Evolutionary conservation across 2,113 vertebrate genomes (phyloP), one percentile per base, ranked within the genome.

Genomic region (Nestor notabilis): DNA sequence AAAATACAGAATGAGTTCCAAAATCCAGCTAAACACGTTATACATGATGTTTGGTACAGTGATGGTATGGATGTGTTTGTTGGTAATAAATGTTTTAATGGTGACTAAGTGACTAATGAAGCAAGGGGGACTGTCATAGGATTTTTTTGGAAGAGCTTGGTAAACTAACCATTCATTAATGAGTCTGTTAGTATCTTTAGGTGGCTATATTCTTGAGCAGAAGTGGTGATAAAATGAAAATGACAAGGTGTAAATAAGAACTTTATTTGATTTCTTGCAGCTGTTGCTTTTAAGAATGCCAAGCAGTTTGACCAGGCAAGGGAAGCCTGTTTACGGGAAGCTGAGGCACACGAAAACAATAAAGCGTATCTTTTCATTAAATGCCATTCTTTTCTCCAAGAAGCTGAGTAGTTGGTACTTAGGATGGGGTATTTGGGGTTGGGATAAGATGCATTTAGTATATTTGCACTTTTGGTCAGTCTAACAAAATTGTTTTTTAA

Each of bases 271-370:
- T 96, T 79, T 88, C 9, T 97, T 98, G 82, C 92, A 99, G 99
- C 99, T 95, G 99, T 99, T 97, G 99, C 99, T 96, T 99, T 99
- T 97, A 99, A 99, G 98, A 99, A 99, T 89, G 99, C 99, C 66
- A 99, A 99, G 96, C 99, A 99, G 96, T 99, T 98, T 83, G 99
- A 99, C 8, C 99, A 99, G 97, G 99, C 99, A 12, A 99, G 99
- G 95, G 99, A 99, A 53, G 99, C 99, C 50, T 99, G 99, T 94
- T 98, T 99, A 66, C 99, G 98, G 95, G 99, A 99, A 92, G 99
- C 99, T 17, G 98, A 99, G 84, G 99, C 99, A 61, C 99, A 99
- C 88, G 99, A 99, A 60, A 99, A 99, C 93, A 99, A 99, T 78
- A 99, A 99, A 98, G 96, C 99, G 99, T 99, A 99, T 99, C 99